Percentiles rank a stretch among this genome's conserved stretches.
phyloP scores from a whole-genome alignment of 2,888 invertebrate genomes.

The Cheilosia variabilis region DNA sequence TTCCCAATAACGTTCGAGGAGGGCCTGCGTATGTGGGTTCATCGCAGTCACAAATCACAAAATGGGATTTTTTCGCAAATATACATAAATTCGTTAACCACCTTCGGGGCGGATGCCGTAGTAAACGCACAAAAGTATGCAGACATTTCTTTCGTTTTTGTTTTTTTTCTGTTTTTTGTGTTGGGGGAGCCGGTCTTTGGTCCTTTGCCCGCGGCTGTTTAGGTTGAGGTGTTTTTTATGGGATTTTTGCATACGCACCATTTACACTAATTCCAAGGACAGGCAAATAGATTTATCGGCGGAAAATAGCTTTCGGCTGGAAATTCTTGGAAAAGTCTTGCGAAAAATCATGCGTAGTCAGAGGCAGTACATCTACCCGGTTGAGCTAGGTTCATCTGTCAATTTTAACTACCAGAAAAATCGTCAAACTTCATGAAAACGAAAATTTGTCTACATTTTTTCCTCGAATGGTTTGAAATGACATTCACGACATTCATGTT shows the following conservation, averaged over 20 bases:
- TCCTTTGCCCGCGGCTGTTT: slow-evolving; percentile 30
- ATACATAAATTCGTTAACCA: slow-evolving; percentile 59
- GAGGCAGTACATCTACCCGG: not conserved
- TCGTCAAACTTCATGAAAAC: too few relatives aligned
- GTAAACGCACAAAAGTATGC: slow-evolving; percentile 13
- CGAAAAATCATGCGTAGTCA: not conserved
- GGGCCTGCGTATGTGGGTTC: not conserved
- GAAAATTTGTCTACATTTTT: too few relatives aligned
- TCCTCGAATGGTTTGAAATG: too few relatives aligned
- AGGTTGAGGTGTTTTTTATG: slow-evolving; percentile 43
- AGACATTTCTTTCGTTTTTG: not conserved
- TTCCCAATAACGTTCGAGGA: slow-evolving; percentile 45
- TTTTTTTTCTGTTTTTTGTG: not conserved
- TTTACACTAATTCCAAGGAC: slow-evolving; percentile 44
- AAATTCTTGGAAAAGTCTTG: not conserved
- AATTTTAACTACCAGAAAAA: too few relatives aligned
- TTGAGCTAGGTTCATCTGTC: too few relatives aligned
- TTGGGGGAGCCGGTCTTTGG: not conserved
- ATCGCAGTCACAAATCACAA: slow-evolving; percentile 33
- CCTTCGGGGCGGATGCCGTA: slow-evolving; percentile 36
- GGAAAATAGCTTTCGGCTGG: not conserved
- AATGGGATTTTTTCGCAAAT: slow-evolving; percentile 34
- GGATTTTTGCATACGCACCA: slow-evolving; percentile 50
- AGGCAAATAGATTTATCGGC: slow-evolving; percentile 35
- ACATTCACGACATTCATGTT: too few relatives aligned